A percentile compares a stretch with the other conserved stretches of the same genome.
phyloP scores from a whole-genome alignment of 1,140 invertebrate species.

The Eurosta solidaginis region DNA sequence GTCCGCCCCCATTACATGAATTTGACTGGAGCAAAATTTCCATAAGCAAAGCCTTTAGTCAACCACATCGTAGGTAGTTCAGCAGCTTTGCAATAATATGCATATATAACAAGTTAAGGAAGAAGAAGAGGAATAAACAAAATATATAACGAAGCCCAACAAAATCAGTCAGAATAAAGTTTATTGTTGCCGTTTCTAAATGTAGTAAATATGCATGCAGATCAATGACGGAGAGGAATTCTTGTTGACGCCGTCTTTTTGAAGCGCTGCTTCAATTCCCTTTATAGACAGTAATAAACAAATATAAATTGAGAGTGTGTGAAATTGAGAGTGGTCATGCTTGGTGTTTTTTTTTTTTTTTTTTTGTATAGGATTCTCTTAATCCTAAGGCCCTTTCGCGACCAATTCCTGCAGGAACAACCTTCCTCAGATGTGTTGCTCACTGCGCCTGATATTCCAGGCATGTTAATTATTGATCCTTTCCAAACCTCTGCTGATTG shows the following conservation, averaged over 20 bases:
- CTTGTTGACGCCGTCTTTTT: not conserved
- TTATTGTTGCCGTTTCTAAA: not conserved
- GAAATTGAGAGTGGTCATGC: too few relatives aligned
- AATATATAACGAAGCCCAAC: too few relatives aligned
- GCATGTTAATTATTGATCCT: too few relatives aligned
- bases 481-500: too few relatives aligned
- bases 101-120: too few relatives aligned
- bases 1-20: not conserved
- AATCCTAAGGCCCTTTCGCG: too few relatives aligned
- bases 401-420: too few relatives aligned
- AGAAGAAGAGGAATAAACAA: too few relatives aligned
- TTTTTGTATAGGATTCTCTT: too few relatives aligned
- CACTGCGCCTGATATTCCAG: too few relatives aligned
- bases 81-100: not conserved
- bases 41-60: not conserved
- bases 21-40: not conserved
- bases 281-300: conserved; percentile 2
- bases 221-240: not conserved
- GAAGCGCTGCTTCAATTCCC: not conserved
- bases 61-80: not conserved
- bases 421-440: too few relatives aligned
- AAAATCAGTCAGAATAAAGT: not conserved
- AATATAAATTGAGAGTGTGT: not conserved
- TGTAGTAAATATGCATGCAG: not conserved
- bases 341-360: too few relatives aligned